These are phyloP conservation scores for Paratrypauchen microcephalus DNA, from an alignment of 2,797 vertebrate species.

Conservation along the genomic window DNA sequence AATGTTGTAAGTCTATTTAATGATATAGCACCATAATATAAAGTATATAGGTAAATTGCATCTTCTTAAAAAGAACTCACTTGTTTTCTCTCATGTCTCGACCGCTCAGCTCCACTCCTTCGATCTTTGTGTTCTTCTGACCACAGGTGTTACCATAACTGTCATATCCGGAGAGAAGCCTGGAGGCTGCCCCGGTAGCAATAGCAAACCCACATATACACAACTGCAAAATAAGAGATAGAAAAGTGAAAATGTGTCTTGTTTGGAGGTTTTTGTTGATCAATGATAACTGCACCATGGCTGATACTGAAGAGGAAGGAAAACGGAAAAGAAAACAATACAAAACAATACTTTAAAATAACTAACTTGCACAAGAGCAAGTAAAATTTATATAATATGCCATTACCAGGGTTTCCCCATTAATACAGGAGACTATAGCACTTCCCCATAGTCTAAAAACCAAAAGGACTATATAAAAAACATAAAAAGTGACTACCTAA, in stretches of 20 bases:
- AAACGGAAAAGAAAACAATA: no score
- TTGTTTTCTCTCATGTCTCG: conserved; percentile 86
- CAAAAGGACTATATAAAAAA: no score
- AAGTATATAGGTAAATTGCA: not conserved
- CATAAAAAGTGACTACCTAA: no score
- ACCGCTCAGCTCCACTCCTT: conserved; percentile 87
- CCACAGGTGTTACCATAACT: conserved; percentile 98
- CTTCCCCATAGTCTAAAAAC: no score
- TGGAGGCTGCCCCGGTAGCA: conserved; percentile 90
- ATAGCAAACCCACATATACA: conserved; percentile 93
- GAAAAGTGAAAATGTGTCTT: not conserved
- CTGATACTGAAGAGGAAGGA: not conserved
- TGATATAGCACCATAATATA: not conserved
- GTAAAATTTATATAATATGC: no score
- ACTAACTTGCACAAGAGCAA: no score
- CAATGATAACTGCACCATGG: not conserved
- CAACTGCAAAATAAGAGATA: conserved; percentile 68
- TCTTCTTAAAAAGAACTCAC: conserved; percentile 74
- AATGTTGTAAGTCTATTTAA: no score
- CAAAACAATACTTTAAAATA: no score
- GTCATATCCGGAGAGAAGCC: conserved; percentile 92
- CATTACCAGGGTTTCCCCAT: no score
- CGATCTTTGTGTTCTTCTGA: conserved; percentile 86
- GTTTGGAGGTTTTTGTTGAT: not conserved
- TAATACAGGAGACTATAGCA: no score